A percentile compares a stretch with the other conserved stretches of the same genome.
phyloP scores from a whole-genome alignment of 2,113 vertebrate species.

The Eupsittula cactorum region DNA sequence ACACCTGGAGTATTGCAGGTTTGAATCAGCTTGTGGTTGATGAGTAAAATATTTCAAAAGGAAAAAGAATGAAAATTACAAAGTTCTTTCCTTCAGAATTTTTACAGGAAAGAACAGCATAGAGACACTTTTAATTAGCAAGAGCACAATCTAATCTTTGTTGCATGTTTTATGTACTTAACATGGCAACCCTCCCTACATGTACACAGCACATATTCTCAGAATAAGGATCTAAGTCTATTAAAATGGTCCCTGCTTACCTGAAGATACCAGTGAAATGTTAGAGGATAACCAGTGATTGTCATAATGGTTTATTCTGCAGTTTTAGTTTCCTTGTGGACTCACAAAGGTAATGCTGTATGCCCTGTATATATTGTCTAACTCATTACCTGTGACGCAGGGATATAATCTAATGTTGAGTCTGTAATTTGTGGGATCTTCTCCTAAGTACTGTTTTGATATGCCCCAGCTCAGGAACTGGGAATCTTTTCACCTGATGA shows the following conservation, averaged over 20 bases:
- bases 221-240: background rate
- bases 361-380: background rate
- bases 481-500: background rate
- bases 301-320: background rate
- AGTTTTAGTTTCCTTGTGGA: background rate
- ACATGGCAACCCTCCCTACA: fast-evolving
- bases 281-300: background rate
- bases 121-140: background rate
- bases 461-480: background rate
- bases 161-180: background rate
- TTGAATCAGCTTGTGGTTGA: background rate
- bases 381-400: background rate
- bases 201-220: background rate
- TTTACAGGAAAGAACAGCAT: background rate
- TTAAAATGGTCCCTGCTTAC: background rate
- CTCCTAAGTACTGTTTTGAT: background rate
- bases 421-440: constrained; percentile 1
- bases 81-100: background rate
- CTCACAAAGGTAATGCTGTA: background rate
- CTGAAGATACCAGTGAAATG: background rate
- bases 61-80: background rate
- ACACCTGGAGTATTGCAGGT: background rate
- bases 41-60: background rate
- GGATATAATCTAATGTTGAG: background rate
- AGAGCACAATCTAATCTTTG: background rate